Evolutionary conservation across 2,888 invertebrate species (phyloP), one percentile per base, ranked within the genome.

Genomic region (Agriopis marginaria): DNA sequence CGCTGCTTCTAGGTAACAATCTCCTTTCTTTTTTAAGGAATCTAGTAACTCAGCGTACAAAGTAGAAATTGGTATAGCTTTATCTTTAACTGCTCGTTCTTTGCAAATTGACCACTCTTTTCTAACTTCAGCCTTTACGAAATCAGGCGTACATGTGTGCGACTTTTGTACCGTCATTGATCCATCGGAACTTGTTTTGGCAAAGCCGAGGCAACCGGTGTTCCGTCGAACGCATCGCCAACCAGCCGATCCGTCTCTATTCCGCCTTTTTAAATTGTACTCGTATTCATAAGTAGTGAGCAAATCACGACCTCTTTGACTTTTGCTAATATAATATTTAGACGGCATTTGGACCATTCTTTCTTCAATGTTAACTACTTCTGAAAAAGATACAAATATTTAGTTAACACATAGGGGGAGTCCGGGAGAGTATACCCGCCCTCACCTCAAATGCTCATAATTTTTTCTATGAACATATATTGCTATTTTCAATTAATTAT

Each of bases 51-150:
- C 63, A 4, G n/a, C 7, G 17, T 47, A 55, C 7, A 63, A 4
- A 32, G 7, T 5, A 10, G 6, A 9, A 11, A 55, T 7, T 12
- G 47, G 12, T 40, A 47, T 40, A 17, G 12, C 14, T 6, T 2
- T 45, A 7, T 66, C 66, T 12, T 47, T 54, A n/a, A 5, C 40
- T 7, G 59, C 66, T 40, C 47, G 45, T 39, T 60, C 53, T 40
- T 47, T 65, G 51, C 17, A 65, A 39, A 59, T 11, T 32, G 7
- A 5, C 23, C 40, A 11, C 11, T 32, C 32, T 45, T 58, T 51
- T 59, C 45, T 59, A 42, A 65, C 45, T 14, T 51, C 58, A n/a
- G 58, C 44, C 3, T 58, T 51, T 14, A 51, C 6, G 7, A 44
- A 14, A 53, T 59, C 14, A 4, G 65, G 40, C 0, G 49, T 39